Percentiles rank a stretch among this genome's conserved stretches.
phyloP scores from a whole-genome alignment of 1,140 invertebrate species.

The Trachymyrmex septentrionalis region DNA sequence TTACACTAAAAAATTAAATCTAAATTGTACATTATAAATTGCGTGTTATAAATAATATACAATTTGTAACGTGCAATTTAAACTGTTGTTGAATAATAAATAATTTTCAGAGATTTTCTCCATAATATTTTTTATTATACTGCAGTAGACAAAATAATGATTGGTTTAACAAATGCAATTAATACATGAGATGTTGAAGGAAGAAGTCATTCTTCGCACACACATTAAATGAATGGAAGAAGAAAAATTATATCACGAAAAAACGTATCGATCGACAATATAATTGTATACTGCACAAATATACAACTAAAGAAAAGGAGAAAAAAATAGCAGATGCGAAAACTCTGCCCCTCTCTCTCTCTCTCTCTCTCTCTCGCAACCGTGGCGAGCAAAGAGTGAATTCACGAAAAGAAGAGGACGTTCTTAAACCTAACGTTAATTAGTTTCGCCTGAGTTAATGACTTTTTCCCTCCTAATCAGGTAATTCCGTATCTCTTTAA shows the following conservation, averaged over 20 bases:
- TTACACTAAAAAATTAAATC: conserved; percentile 23
- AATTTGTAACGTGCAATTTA: neutral
- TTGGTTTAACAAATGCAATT: neutral
- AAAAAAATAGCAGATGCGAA: conserved; percentile 31
- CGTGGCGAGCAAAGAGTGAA: conserved; percentile 30
- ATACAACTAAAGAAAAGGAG: conserved; percentile 59
- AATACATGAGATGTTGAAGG: neutral
- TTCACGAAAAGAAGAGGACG: conserved; percentile 45
- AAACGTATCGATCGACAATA: conserved; percentile 61
- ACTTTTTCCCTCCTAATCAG: conserved; percentile 87
- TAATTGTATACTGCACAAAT: neutral
- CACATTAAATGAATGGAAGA: too few relatives aligned
- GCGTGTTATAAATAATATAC: too few relatives aligned
- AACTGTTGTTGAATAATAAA: neutral
- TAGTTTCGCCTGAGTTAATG: conserved; percentile 87
- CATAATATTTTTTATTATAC: neutral
- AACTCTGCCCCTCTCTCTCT: neutral
- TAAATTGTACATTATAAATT: conserved; percentile 19
- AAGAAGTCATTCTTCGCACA: neutral
- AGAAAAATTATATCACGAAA: conserved; percentile 22
- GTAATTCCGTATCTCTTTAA: conserved; percentile 87
- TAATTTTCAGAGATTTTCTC: neutral
- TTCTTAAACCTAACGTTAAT: conserved; percentile 83
- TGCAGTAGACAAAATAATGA: neutral
- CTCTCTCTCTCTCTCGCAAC: neutral